A percentile compares a stretch with the other conserved stretches of the same genome.
These are phyloP conservation scores for Ectropis crepuscularia DNA, from an alignment of 2,888 invertebrate species.

Conservation along the genomic window DNA sequence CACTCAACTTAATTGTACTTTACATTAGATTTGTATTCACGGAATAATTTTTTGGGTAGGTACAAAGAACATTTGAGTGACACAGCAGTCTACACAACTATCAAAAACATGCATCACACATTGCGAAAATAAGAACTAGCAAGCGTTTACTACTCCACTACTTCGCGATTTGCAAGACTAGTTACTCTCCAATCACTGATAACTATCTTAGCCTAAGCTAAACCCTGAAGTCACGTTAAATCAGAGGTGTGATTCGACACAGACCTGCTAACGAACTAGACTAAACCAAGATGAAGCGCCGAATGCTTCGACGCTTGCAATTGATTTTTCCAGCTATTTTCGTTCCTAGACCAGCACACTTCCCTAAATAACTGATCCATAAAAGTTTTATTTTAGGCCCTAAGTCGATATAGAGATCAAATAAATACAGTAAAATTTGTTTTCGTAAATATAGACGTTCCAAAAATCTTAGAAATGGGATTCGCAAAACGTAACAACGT, in stretches of 20 bases:
- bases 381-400: not conserved
- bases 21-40: conserved; percentile 5
- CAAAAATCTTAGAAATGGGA: conserved; percentile 6
- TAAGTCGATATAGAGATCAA: not conserved
- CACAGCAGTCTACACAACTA: conserved; percentile 46
- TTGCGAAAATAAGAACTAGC: conserved; percentile 52
- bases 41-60: not conserved
- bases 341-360: conserved; percentile 68
- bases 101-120: conserved; percentile 56
- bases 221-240: conserved; percentile 16
- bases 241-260: conserved; percentile 62
- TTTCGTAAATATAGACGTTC: not conserved
- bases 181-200: not conserved
- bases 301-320: conserved; percentile 62
- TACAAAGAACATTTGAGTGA: conserved; percentile 23
- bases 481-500: conserved; percentile 24
- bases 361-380: conserved; percentile 39
- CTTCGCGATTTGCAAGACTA: conserved; percentile 25
- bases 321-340: conserved; percentile 81
- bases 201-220: conserved; percentile 16
- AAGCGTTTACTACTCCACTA: conserved; percentile 37
- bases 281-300: conserved; percentile 64
- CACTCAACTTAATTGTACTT: conserved; percentile 16
- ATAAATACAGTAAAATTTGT: not conserved
- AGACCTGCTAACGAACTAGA: conserved; percentile 58